These are phyloP conservation scores for Anguilla megastoma DNA, from an alignment of 2,797 vertebrate genomes.

Conservation along the genomic window DNA sequence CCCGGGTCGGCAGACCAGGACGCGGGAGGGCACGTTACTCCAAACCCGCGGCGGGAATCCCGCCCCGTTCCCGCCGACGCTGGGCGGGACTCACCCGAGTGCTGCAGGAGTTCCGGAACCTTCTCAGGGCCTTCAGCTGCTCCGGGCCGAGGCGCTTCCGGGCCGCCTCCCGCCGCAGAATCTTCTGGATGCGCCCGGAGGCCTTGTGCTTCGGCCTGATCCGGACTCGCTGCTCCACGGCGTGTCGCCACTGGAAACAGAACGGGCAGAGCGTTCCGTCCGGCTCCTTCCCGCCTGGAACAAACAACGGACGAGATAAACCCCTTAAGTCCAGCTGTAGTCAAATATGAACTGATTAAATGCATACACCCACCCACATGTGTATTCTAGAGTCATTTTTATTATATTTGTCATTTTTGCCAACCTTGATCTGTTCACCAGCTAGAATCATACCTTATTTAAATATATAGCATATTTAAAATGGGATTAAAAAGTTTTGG, in stretches of 20 bases:
- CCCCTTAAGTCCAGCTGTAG: not conserved
- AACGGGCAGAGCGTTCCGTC: conserved; percentile 69
- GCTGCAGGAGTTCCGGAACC: conserved; percentile 77
- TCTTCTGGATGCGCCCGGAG: conserved; percentile 71
- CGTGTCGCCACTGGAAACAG: conserved; percentile 84
- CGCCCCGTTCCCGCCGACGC: not conserved
- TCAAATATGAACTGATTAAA: not conserved
- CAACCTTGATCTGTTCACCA: not conserved
- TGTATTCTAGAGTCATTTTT: not conserved
- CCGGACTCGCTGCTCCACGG: conserved; percentile 75
- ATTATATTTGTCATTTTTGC: not conserved
- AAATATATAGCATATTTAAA: not conserved
- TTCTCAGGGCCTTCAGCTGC: conserved; percentile 77
- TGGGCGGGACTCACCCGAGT: conserved; percentile 77
- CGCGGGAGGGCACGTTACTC: not conserved
- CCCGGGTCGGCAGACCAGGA: not conserved
- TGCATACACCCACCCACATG: not conserved
- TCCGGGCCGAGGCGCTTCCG: conserved; percentile 75
- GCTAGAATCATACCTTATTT: no score
- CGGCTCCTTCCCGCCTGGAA: conserved; percentile 45
- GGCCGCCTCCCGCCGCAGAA: conserved; percentile 74
- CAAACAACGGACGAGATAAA: conserved; percentile 24
- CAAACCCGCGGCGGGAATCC: not conserved
- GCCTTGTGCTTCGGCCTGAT: conserved; percentile 79
- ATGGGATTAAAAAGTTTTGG: not conserved